Percentiles rank a stretch among this genome's conserved stretches.
Conservation (phyloP, 2,888 invertebrate species). For the Orchestes rusci region DNA sequence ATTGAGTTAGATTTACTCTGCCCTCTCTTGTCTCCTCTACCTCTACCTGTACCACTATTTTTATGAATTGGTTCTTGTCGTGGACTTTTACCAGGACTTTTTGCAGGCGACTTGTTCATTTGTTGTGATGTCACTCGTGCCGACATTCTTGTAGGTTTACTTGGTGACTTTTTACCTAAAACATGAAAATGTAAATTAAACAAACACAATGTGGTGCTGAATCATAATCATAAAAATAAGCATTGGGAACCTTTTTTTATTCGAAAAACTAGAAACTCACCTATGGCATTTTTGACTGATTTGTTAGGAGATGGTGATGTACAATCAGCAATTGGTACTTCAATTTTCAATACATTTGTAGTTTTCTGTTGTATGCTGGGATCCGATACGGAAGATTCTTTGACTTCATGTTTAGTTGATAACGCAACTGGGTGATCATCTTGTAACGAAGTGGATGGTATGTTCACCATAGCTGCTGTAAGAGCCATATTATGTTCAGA, state of each 20-base stretch:
- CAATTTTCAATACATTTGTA: conserved; percentile 32
- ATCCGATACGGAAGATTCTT: no score
- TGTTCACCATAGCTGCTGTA: conserved; percentile 73
- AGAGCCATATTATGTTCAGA: conserved; percentile 76
- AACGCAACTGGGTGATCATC: no score
- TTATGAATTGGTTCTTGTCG: conserved; percentile 50
- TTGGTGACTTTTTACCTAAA: conserved; percentile 51
- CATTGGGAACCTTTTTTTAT: no score
- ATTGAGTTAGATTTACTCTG: conserved; percentile 28
- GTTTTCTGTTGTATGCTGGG: no score
- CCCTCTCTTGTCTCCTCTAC: conserved; percentile 32
- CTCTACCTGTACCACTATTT: conserved; percentile 35
- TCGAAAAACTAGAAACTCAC: no score
- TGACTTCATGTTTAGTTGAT: no score
- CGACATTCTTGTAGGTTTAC: conserved; percentile 53
- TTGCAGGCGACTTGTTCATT: conserved; percentile 59
- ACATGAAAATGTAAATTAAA: no score
- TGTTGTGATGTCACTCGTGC: conserved; percentile 55
- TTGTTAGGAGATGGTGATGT: conserved; percentile 42
- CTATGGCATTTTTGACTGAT: conserved; percentile 40
- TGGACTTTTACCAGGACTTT: conserved; percentile 43
- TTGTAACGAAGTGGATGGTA: no score
- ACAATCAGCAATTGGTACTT: no score
- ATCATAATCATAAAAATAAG: no score
- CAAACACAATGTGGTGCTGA: no score